Conservation (phyloP, 1,140 invertebrate genomes). For the Octopus sinensis region DNA sequence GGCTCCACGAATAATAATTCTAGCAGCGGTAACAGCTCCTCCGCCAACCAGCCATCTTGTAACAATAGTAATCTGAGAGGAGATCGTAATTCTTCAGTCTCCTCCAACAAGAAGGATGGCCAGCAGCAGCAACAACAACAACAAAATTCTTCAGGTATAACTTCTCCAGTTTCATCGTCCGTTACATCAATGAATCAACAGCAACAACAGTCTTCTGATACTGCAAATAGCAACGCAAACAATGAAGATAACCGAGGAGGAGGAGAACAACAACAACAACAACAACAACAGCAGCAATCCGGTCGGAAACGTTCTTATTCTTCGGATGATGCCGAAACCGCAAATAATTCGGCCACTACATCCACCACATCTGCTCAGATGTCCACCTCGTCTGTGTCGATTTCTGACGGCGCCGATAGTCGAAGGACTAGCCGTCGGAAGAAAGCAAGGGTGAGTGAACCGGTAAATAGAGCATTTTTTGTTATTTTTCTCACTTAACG, state of each 20-base stretch:
- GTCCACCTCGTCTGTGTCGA: not conserved
- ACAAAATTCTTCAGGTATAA: not conserved
- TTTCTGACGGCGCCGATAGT: conserved; percentile 6
- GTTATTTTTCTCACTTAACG: not conserved
- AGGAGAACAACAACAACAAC: not conserved
- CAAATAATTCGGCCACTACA: not conserved
- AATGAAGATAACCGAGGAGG: not conserved
- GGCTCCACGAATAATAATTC: not conserved
- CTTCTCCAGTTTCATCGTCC: not conserved
- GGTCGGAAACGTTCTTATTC: not conserved
- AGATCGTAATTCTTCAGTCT: not conserved
- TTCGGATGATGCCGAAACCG: not conserved
- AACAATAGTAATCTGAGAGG: not conserved
- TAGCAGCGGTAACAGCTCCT: not conserved
- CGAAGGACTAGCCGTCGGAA: conserved; percentile 15
- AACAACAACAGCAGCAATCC: not conserved
- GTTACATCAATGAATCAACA: not conserved
- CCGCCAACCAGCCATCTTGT: not conserved
- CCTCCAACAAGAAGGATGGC: not conserved
- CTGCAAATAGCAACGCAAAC: not conserved
- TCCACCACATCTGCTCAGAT: not conserved
- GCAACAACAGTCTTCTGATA: not conserved
- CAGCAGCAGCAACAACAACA: conserved; percentile 8
- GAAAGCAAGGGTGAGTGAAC: conserved; percentile 18
- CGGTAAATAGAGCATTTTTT: conserved; percentile 10